Conservation (phyloP, 2,888 invertebrate species). For the Syritta pipiens region DNA sequence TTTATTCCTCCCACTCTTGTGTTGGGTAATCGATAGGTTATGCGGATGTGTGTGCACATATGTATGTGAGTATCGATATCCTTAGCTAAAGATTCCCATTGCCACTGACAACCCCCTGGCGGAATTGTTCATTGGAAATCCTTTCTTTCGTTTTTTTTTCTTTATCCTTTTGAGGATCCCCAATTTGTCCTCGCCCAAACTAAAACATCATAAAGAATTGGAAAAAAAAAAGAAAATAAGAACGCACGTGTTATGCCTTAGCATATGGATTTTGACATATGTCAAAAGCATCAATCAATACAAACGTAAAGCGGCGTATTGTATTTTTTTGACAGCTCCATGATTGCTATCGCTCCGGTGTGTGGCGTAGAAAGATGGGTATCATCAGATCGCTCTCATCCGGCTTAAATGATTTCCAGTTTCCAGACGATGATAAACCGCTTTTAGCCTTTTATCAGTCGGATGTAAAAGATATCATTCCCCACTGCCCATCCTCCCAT, state of each 20-base stretch:
- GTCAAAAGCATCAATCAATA: constrained; percentile 16
- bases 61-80: background rate
- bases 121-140: constrained; percentile 1
- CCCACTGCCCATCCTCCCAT: too few relatives aligned
- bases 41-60: background rate
- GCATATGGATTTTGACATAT: constrained; percentile 17
- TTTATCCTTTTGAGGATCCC: background rate
- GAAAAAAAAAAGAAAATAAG: background rate
- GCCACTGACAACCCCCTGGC: background rate
- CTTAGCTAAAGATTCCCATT: constrained; percentile 10
- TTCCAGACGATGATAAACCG: background rate
- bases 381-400: background rate
- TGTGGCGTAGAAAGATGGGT: background rate
- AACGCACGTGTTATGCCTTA: constrained; percentile 6
- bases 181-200: too few relatives aligned
- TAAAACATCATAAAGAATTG: background rate
- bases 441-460: constrained; percentile 1
- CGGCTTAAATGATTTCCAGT: background rate
- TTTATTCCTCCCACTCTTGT: background rate
- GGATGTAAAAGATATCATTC: constrained; percentile 4
- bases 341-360: background rate
- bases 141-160: background rate
- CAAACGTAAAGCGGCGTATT: background rate
- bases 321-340: constrained; percentile 7
- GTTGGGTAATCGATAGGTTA: background rate